These are phyloP conservation scores for Zapornia atra DNA, from an alignment of 2,113 vertebrate species.

Conservation along the genomic window DNA sequence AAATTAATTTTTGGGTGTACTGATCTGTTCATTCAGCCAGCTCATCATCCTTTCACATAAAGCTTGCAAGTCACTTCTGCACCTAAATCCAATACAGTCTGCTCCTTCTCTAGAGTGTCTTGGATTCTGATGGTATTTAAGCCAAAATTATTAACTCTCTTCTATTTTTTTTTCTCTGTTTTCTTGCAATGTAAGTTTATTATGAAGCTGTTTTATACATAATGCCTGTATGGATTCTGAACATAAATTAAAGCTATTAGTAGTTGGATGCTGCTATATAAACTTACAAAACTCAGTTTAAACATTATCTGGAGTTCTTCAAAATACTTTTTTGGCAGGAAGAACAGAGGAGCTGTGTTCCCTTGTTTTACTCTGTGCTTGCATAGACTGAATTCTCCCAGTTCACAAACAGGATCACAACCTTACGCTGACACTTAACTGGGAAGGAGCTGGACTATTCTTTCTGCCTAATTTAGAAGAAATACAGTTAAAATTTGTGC, in stretches of 20 bases:
- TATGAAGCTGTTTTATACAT: not conserved
- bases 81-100: not conserved
- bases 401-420: not conserved
- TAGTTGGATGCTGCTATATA: not conserved
- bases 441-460: not conserved
- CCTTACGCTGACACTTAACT: not conserved
- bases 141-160: not conserved
- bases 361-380: not conserved
- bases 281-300: not conserved
- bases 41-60: not conserved
- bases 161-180: not conserved
- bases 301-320: not conserved
- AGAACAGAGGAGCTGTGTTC: not conserved
- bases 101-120: not conserved
- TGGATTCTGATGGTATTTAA: not conserved
- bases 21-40: not conserved
- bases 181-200: not conserved
- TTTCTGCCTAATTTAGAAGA: not conserved
- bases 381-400: not conserved
- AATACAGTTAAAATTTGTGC: not conserved
- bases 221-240: not conserved
- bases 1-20: not conserved
- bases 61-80: not conserved
- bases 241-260: not conserved
- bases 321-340: not conserved